Evolutionary conservation across 2,888 invertebrate species (phyloP), one percentile per base, ranked within the genome.

Genomic region (Diaperis boleti): DNA sequence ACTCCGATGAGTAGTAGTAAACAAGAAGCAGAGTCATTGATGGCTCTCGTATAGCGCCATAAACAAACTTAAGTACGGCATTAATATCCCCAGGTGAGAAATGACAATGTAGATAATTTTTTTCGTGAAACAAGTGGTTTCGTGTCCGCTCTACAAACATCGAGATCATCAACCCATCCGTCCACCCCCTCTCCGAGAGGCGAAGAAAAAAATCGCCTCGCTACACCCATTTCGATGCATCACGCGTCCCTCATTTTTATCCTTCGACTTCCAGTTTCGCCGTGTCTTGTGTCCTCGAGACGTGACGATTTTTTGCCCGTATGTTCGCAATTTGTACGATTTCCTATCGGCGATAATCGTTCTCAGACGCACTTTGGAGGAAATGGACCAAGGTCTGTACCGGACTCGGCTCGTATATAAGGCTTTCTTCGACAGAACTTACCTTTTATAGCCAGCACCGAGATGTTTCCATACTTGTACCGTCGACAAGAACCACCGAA

Each of bases 321-420:
- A 41, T 31, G 41, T 31, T 47, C 22, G 57, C 45, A 37, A 45
- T 45, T 45, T 45, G 45, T 57, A 26, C 45, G 44, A 57, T 57
- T 57, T 45, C 45, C 57, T 45, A 45, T 45, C 57, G 20, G 44
- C 45, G 15, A 22, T 41, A 26, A 45, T 57, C 55, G 29, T n/a
- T n/a, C 37, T 10, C 41, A 29, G 42, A 31, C 42, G 55, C 35
- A 44, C 57, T 57, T 44, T 57, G 45, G 56, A 66, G 67, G 67
- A 70, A 70, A 70, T 70, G 68, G 70, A 69, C 71, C 68, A 69
- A 69, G 68, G 71, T 64, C 67, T 65, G 63, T 60, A 54, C 31
- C 42, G 29, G 56, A 35, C 45, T 26, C 31, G 37, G 33, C 11
- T 47, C 37, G 50, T 63, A 62, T 71, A 70, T 70, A 70, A 69